Evolutionary conservation across 2,113 vertebrate genomes (phyloP), one percentile per base, ranked within the genome.

Genomic region (Falcunculus frontatus): DNA sequence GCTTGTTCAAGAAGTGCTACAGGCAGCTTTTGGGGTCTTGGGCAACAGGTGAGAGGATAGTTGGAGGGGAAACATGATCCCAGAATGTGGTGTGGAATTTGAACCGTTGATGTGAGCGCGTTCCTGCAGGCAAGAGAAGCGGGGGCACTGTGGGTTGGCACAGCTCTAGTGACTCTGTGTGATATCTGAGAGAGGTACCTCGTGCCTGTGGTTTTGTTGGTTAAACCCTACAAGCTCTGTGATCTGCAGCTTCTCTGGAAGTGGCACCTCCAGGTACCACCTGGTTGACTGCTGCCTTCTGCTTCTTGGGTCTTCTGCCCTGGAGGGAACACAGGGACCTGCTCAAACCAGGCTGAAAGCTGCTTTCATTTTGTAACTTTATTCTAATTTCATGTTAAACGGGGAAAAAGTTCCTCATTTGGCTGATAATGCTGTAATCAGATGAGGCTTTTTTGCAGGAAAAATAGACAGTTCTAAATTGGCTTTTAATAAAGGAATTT

Each of bases 81-180:
- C 2, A 4, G 33, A 16, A 6, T 23, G 27, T 42, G 59, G 27
- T 4, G 32, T 23, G 39, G 47, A 29, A 22, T 72, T 69, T 37
- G 39, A 65, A 23, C 5, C 0, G 3, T n/a, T 3, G 2, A 4
- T 0, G 2, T 33, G 69, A 47, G 52, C 10, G 16, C 4, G 10
- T 14, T 65, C 55, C 32, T 23, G 13, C 13, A 39, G 35, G 32
- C 37, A 11, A n/a, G 70, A 73, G 41, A 35, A 82, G 15, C n/a
- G 63, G 55, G 30, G 22, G n/a, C 9, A 4, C 62, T 60, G 41
- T 13, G 57, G 37, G 9, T 6, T 80, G 29, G 11, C 55, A 63
- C 13, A 47, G 11, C 53, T 57, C 20, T 32, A 7, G 10, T 10
- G 18, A 3, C 50, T 47, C 35, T 55, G 7, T 30, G 39, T 27